phyloP scores from a whole-genome alignment of 2,888 invertebrate species.

The Philonicus albiceps region DNA sequence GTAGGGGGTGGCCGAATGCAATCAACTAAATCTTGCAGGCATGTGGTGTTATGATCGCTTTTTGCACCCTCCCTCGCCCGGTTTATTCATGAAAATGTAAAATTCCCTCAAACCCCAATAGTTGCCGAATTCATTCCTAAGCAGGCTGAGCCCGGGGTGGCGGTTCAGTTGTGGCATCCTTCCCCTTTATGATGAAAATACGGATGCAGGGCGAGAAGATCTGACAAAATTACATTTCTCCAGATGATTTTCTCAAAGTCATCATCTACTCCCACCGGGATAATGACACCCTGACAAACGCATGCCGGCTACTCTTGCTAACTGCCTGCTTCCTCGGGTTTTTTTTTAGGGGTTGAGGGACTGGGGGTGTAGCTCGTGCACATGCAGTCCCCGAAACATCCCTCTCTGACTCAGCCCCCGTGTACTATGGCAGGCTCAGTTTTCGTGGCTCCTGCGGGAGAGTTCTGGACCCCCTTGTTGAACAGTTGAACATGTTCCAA shows the following conservation, averaged over 20 bases:
- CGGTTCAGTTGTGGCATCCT: constrained; percentile 16
- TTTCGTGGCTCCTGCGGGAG: neutral
- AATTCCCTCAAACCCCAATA: constrained; percentile 46
- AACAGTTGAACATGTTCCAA: constrained; percentile 31
- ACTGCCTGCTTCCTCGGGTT: neutral
- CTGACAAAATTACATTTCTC: constrained; percentile 47
- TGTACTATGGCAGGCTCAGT: neutral
- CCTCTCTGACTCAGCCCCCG: constrained; percentile 5
- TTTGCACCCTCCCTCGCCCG: constrained; percentile 33
- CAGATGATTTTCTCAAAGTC: constrained; percentile 43
- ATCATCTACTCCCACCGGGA: constrained; percentile 47
- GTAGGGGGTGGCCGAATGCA: constrained; percentile 40
- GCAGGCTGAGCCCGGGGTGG: neutral
- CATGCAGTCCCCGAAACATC: constrained; percentile 24
- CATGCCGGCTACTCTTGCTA: constrained; percentile 31
- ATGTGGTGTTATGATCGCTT: constrained; percentile 45
- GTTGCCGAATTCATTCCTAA: constrained; percentile 14
- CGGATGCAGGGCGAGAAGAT: constrained; percentile 14
- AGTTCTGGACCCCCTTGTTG: neutral
- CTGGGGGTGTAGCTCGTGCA: constrained; percentile 13
- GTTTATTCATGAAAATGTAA: constrained; percentile 49
- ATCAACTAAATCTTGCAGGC: constrained; percentile 48
- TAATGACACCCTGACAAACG: constrained; percentile 47
- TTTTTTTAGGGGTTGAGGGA: neutral
- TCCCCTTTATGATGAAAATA: constrained; percentile 40